phyloP scores from a whole-genome alignment of 2,888 invertebrate genomes.

The Bombylius discolor region DNA sequence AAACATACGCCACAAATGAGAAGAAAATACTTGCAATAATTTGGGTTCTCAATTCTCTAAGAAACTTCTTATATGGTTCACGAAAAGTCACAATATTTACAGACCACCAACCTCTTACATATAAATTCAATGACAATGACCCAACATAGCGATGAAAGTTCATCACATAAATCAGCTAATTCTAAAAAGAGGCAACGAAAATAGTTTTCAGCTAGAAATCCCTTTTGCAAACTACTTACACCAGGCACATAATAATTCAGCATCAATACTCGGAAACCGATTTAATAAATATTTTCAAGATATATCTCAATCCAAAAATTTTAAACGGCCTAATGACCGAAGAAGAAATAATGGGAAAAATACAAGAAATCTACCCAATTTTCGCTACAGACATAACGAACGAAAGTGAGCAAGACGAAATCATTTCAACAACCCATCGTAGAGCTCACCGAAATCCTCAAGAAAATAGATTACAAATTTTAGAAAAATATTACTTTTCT shows the following conservation, averaged over 20 bases:
- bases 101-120: slow-evolving; percentile 15
- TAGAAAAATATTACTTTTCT: slow-evolving; percentile 10
- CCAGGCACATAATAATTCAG: slow-evolving; percentile 4
- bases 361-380: slow-evolving; percentile 2
- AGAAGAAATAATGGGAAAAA: slow-evolving; percentile 1
- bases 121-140: slow-evolving; percentile 10
- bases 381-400: not conserved
- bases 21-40: slow-evolving; percentile 27
- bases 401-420: slow-evolving; percentile 2
- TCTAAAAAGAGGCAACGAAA: slow-evolving; percentile 3
- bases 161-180: slow-evolving; percentile 11
- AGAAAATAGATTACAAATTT: slow-evolving; percentile 12
- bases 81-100: slow-evolving; percentile 14
- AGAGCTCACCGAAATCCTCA: slow-evolving; percentile 5
- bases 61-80: slow-evolving; percentile 27
- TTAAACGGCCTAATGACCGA: slow-evolving; percentile 1
- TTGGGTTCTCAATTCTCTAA: slow-evolving; percentile 26
- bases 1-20: slow-evolving; percentile 23
- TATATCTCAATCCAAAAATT: slow-evolving; percentile 1
- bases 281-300: slow-evolving; percentile 2
- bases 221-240: slow-evolving; percentile 6
- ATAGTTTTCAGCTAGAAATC: slow-evolving; percentile 3
- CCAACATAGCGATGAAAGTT: slow-evolving; percentile 14
- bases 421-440: not conserved
- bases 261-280: not conserved